Evolutionary conservation across 2,797 vertebrate genomes (phyloP).

Genomic region (Epinephelus awoara): DNA sequence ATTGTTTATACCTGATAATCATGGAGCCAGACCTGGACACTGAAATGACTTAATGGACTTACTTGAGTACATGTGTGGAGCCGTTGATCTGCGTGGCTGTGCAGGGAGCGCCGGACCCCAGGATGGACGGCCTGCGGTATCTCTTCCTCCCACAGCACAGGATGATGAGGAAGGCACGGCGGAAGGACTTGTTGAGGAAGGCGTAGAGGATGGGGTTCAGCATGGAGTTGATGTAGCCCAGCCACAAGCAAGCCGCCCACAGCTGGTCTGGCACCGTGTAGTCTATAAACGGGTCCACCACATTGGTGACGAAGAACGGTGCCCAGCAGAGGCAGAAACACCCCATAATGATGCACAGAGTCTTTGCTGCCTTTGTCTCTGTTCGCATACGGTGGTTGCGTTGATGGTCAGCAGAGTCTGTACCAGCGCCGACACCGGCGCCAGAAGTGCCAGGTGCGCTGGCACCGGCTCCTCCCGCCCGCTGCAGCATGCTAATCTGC

Average conservation of each 20-base stretch:
- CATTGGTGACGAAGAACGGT: conserved; percentile 97
- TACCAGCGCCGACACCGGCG: conserved; percentile 26
- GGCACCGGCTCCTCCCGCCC: conserved; percentile 85
- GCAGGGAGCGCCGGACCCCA: conserved; percentile 90
- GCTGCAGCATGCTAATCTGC: conserved; percentile 94
- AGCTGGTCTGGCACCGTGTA: conserved; percentile 94
- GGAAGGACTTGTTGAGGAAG: conserved; percentile 99
- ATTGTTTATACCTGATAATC: neutral
- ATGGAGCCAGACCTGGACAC: too few species aligned
- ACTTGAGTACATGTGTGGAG: conserved; percentile 97
- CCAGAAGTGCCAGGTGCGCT: conserved; percentile 18
- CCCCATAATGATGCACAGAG: conserved; percentile 98
- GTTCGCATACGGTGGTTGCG: conserved; percentile 95
- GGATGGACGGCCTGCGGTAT: conserved; percentile 92
- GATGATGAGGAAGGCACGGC: conserved; percentile 99
- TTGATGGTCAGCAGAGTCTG: conserved; percentile 90
- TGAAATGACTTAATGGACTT: conserved; percentile 71
- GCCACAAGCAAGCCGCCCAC: conserved; percentile 97
- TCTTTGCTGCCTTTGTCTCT: conserved; percentile 99
- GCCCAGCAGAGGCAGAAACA: conserved; percentile 99
- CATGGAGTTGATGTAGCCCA: conserved; percentile 99
- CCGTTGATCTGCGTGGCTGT: conserved; percentile 96
- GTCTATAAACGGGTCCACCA: conserved; percentile 98
- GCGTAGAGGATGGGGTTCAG: conserved; percentile 99
- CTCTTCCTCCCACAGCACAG: conserved; percentile 96